phyloP scores from a whole-genome alignment of 2,888 invertebrate species.

The Poecilobothrus nobilitatus region DNA sequence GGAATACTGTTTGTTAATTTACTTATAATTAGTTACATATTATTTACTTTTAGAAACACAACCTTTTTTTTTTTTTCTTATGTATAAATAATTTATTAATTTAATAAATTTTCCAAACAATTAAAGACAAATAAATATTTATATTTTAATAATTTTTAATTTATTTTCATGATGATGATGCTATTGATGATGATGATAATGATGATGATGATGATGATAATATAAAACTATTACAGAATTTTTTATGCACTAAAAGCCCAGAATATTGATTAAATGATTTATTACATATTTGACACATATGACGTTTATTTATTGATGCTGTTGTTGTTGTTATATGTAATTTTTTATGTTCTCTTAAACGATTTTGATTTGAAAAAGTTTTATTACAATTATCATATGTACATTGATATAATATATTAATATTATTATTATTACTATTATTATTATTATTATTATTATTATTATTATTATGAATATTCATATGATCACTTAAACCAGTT shows the following conservation, averaged over 20 bases:
- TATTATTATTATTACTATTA: not conserved
- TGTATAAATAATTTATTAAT: too few relatives aligned
- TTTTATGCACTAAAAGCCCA: not conserved
- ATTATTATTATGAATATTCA: not conserved
- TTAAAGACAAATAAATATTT: not conserved
- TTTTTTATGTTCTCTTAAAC: not conserved
- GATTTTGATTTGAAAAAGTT: not conserved
- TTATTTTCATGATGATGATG: not conserved
- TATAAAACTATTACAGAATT: not conserved
- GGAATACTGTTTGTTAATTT: not conserved
- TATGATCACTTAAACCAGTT: slow-evolving; percentile 1
- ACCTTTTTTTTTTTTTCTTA: not conserved
- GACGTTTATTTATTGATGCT: not conserved
- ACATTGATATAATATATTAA: not conserved
- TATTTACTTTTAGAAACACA: not conserved
- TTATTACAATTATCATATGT: not conserved
- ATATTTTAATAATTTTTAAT: not conserved
- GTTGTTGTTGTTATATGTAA: not conserved
- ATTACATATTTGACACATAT: not conserved
- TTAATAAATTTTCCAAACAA: too few relatives aligned
- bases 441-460: not conserved
- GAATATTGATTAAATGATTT: not conserved
- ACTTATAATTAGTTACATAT: not conserved
- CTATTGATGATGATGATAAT: not conserved
- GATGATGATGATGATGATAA: not conserved